Evolutionary conservation across 2,888 invertebrate species (phyloP), one percentile per base, ranked within the genome.

Genomic region (Balanococcus diminutus): DNA sequence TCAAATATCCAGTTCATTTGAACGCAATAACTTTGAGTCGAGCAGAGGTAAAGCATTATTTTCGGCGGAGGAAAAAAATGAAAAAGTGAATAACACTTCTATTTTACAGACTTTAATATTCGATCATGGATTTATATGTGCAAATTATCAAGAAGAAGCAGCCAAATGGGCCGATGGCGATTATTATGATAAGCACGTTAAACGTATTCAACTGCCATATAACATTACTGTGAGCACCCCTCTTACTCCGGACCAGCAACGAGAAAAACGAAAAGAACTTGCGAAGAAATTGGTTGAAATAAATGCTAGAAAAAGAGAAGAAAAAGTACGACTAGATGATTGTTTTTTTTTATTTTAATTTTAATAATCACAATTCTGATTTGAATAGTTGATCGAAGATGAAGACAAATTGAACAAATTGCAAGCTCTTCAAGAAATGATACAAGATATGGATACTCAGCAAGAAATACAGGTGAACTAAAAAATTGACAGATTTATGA

Each of bases 1-100:
- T 98, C 56, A 98, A 98, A 90, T 98, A 98, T 90, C 97, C 98
- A 0, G 95, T 95, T 0, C 98, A 98, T 90, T 93, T 96, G 0
- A 95, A 95, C 89, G 94, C 96, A 0, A 94, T 98, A 87, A 96
- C 96, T 0, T 93, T 95, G 88, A 96, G 95, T 86, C 92, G 97
- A 87, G 94, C 95, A 56, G 98, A 98, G 91, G 93, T 92, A 88
- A 87, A 88, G 11, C 5, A 46, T 8, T 81, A 46, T 46, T 39
- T 19, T 19, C 19, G 16, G 14, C 4, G n/a, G n/a, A n/a, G n/a
- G n/a, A 25, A 16, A n/a, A 6, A 39, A 51, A 81, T 25, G 9
- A 81, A 14, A 39, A 39, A 5, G 22, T 28, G 11, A 67, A 16
- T 42, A 0, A 39, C 16, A 22, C 8, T 36, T 46, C 11, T 46